Evolutionary conservation across 2,113 vertebrate species (phyloP), one percentile per base, ranked within the genome.

Genomic region (Panthera tigris): DNA sequence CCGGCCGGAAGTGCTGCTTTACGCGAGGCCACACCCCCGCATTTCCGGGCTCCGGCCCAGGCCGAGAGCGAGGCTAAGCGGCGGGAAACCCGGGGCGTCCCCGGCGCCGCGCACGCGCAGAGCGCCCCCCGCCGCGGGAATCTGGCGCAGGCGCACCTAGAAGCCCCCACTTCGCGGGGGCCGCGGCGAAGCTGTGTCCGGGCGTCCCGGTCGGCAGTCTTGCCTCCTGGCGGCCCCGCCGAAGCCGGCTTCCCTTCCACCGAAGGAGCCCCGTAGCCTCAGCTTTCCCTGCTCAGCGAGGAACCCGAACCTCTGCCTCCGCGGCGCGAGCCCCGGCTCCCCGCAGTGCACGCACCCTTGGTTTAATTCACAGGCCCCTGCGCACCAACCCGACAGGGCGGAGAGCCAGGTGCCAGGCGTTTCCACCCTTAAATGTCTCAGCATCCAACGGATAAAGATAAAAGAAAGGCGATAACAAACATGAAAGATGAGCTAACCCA

Each of bases 61-160:
- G 71, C 23, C 0, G 39, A 3, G 6, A 39, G 23, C 39, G 5
- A 3, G 23, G 23, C 73, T 7, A 7, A 27, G 39, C 39, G 23
- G 39, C 73, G 23, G 3, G 73, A 25, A 45, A 15, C 12, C 7
- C 63, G 63, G 27, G 63, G 10, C 11, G 63, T 13, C 12, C 27
- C 23, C 25, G 25, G 4, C 25, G 25, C 61, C 61, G 61, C 73
- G 73, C 74, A 78, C 27, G 74, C 74, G 74, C 74, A 48, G 41
- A 10, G 74, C 41, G 41, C 27, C 27, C 41, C 73, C 12, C 27
- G 74, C 74, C 27, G 7, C 74, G 1, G 74, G 74, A 41, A 15
- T 61, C 27, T 31, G 41, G 74, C 74, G 74, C 41, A 48, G 27
- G 74, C 41, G 74, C 74, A 5, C 13, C 57, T 8, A 61, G 57